Conservation (phyloP, 2,888 invertebrate genomes). For the Stratiomys singularior region DNA sequence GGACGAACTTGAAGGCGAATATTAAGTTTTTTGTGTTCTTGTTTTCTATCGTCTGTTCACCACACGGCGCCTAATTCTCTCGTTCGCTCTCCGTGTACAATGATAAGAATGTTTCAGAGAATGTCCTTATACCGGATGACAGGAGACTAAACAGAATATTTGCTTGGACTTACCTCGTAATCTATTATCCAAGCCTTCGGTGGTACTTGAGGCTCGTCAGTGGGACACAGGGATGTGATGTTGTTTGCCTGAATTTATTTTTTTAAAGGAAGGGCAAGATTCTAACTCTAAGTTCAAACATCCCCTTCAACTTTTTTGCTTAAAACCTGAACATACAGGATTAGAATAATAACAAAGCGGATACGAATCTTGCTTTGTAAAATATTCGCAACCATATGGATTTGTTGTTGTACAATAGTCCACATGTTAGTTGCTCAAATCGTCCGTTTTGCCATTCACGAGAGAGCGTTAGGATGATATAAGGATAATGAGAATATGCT, state of each 20-base stretch:
- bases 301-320: too few relatives aligned
- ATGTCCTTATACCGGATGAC: neutral
- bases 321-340: too few relatives aligned
- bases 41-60: neutral
- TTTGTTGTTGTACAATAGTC: neutral
- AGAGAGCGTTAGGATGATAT: neutral
- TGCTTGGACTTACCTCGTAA: neutral
- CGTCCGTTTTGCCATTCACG: neutral
- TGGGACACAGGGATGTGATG: too few relatives aligned
- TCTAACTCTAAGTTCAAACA: too few relatives aligned
- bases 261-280: too few relatives aligned
- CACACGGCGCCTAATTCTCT: too few relatives aligned
- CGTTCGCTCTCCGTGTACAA: neutral
- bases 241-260: too few relatives aligned
- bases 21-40: neutral
- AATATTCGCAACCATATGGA: neutral
- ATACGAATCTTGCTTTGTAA: neutral
- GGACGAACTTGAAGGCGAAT: conserved; percentile 31
- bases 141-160: neutral
- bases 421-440: neutral
- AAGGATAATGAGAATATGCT: neutral
- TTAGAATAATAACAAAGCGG: too few relatives aligned
- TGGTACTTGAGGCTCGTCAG: neutral
- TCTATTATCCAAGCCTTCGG: neutral
- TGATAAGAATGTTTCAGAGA: neutral